These are phyloP conservation scores for Neopipo cinnamomea DNA, from an alignment of 2,113 vertebrate genomes.

Conservation along the genomic window DNA sequence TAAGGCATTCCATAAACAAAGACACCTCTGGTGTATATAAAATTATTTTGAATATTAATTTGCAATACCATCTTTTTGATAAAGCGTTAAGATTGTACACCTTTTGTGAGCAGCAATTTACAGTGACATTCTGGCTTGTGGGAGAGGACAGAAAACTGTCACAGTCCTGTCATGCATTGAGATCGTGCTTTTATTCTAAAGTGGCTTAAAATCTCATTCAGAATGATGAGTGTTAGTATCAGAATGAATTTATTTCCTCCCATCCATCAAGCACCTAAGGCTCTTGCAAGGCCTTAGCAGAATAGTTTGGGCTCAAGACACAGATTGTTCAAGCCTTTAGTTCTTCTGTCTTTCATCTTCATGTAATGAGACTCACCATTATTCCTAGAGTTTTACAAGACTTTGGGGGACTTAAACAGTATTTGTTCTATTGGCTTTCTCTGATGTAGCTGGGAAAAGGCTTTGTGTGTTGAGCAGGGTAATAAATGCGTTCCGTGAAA, in stretches of 20 bases:
- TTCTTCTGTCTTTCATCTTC: conserved; percentile 4
- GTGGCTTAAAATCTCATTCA: neutral
- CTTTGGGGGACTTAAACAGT: neutral
- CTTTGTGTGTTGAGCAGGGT: neutral
- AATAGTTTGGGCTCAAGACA: neutral
- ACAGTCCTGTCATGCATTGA: neutral
- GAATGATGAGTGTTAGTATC: neutral
- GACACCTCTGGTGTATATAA: neutral
- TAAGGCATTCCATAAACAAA: neutral
- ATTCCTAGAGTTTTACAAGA: neutral
- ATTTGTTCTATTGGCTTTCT: conserved; percentile 3
- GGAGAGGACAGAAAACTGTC: neutral
- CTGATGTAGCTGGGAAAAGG: neutral
- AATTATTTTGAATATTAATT: neutral
- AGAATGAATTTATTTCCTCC: neutral
- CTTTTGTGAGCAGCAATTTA: neutral
- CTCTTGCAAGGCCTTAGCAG: neutral
- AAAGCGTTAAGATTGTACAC: neutral
- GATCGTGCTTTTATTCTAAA: neutral
- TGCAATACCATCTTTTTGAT: neutral
- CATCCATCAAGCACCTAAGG: neutral
- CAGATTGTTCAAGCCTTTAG: neutral
- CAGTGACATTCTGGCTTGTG: neutral
- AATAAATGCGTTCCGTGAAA: neutral
- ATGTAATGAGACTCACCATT: neutral